Percentiles rank a stretch among this genome's conserved stretches.
Evolutionary conservation across 2,888 invertebrate genomes (phyloP).

Genomic region (Pseudanteris insignis): DNA sequence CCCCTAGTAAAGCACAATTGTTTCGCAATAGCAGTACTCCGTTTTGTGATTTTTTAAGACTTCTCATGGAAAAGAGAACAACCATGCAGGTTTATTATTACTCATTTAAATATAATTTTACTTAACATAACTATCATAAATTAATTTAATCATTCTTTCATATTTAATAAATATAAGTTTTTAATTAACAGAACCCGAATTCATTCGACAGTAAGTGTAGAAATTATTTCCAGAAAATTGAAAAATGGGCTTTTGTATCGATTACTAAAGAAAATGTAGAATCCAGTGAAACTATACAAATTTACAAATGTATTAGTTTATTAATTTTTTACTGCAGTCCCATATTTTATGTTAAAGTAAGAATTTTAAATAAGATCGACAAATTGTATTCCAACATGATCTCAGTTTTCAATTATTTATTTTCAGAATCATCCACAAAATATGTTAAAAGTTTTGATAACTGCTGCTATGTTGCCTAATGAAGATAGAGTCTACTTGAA

Average conservation of each 20-base stretch:
- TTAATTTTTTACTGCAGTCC: constrained; percentile 57
- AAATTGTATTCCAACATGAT: neutral
- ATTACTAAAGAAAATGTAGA: constrained; percentile 58
- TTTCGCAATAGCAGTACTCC: constrained; percentile 54
- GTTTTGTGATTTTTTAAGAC: constrained; percentile 54
- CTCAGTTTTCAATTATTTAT: constrained; percentile 1
- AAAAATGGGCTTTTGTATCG: constrained; percentile 58
- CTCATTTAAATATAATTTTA: too few relatives aligned
- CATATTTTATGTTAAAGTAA: constrained; percentile 57
- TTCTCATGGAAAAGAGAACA: constrained; percentile 52
- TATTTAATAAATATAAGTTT: too few relatives aligned
- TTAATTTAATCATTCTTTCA: too few relatives aligned
- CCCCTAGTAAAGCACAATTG: constrained; percentile 47
- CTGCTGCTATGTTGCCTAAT: constrained; percentile 53
- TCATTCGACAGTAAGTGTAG: constrained; percentile 53
- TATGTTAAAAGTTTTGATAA: constrained; percentile 53
- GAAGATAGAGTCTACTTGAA: constrained; percentile 54
- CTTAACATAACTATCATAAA: too few relatives aligned
- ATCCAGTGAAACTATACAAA: constrained; percentile 53
- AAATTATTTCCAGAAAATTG: constrained; percentile 57
- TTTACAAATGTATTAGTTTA: constrained; percentile 59
- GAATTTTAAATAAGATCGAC: neutral
- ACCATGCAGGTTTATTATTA: too few relatives aligned
- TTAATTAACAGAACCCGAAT: constrained; percentile 48
- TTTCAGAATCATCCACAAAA: constrained; percentile 60